Evolutionary conservation across 2,797 vertebrate species (phyloP).

Genomic region (Tapirus indicus): DNA sequence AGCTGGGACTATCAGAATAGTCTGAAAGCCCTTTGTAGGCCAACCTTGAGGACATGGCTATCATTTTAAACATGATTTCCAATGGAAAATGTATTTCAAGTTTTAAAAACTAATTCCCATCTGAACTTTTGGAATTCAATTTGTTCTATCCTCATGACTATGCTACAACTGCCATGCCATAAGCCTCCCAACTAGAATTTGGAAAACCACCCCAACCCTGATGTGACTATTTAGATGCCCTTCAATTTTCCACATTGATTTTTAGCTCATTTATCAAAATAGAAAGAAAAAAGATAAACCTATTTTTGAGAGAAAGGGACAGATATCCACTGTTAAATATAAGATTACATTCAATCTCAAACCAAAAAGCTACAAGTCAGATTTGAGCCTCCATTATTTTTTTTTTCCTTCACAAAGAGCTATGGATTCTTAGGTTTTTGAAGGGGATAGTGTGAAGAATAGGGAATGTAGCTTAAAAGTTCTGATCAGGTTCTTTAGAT

Average conservation of each 20-base stretch:
- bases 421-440: neutral
- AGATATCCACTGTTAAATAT: neutral
- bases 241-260: neutral
- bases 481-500: neutral
- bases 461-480: neutral
- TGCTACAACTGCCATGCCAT: neutral
- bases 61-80: neutral
- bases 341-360: neutral
- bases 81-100: conserved; percentile 20
- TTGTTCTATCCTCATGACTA: neutral
- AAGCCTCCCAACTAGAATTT: neutral
- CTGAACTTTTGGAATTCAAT: neutral
- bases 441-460: neutral
- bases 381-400: neutral
- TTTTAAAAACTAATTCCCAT: conserved; percentile 43
- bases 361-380: neutral
- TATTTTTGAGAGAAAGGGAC: neutral
- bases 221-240: neutral
- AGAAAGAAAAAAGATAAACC: neutral
- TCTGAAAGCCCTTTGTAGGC: neutral
- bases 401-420: neutral
- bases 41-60: neutral
- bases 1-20: neutral
- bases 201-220: neutral
- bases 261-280: conserved; percentile 41